These are phyloP conservation scores for Platysternon megacephalum DNA, from an alignment of 2,113 vertebrate genomes.

Conservation along the genomic window DNA sequence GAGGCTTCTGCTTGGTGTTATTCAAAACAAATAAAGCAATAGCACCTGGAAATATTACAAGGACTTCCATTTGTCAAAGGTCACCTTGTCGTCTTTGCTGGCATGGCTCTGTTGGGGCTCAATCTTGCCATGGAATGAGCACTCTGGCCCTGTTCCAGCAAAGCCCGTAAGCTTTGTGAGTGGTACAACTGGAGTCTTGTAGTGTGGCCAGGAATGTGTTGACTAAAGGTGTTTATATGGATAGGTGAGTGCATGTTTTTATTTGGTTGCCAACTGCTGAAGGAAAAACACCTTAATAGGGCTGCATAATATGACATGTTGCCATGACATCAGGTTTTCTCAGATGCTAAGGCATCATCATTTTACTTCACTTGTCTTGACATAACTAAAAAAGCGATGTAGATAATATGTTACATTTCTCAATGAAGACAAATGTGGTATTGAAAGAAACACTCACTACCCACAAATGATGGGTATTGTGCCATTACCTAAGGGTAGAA, in stretches of 20 bases:
- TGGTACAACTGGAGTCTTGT: background rate
- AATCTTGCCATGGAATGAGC: background rate
- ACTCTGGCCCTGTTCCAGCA: background rate
- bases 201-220: background rate
- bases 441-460: slow-evolving; percentile 10
- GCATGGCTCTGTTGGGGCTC: background rate
- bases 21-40: background rate
- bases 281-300: background rate
- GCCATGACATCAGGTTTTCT: slow-evolving; percentile 1
- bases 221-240: background rate
- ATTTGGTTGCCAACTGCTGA: slow-evolving; percentile 14
- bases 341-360: background rate
- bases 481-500: slow-evolving; percentile 24
- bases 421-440: background rate
- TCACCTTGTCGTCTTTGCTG: background rate
- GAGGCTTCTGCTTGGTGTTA: background rate
- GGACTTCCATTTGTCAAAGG: background rate
- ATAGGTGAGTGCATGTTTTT: background rate
- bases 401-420: background rate
- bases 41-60: background rate
- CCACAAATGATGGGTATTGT: background rate
- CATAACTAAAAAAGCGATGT: background rate
- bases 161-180: background rate
- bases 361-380: slow-evolving; percentile 13
- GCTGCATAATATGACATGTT: slow-evolving; percentile 26